Base-by-base conservation (phyloP, 2,113 vertebrate species). In the Ciconia maguari region DNA sequence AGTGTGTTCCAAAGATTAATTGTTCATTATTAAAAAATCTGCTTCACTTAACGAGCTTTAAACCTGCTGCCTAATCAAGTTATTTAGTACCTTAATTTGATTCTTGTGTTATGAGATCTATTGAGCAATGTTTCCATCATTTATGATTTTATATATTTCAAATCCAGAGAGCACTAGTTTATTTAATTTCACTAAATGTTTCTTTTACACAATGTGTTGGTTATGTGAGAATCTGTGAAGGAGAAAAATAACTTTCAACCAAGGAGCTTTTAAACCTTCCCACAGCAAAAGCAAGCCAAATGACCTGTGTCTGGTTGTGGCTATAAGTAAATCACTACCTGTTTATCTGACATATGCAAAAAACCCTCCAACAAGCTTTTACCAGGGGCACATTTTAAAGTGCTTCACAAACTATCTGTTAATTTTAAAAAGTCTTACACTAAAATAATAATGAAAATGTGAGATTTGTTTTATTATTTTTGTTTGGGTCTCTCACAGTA, bases 341-440 rank as follows among this genome's bases (percentile, higher is more conserved):
- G 1, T 75, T 89, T 78, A 78, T 22, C 42, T 62, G 44, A 61
- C 5, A 3, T 21, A 52, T 18, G 6, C 18, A 57, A 83, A 94
- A 18, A 55, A 11, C 0, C 1, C 6, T 68, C 20, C 13, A 76
- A 46, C 1, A 48, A 38, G 1, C 1, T 64, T 60, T 86, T 21
- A 58, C 2, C 5, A 46, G 9, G 4, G 16, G 6, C 9, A 71
- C 0, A n/a, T 83, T 78, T 36, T 51, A 52, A 78, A 70, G 4
- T 24, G 5, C 7, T 76, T 65, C 41, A 74, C 25, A 87, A 80
- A 46, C 1, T 46, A 9, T 9, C 5, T 60, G 6, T 81, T 81
- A 90, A 87, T 55, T 82, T 87, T 71, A 66, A 10, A 64, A 76
- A 48, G 1, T 2, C 14, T 86, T 79, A 26, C 10, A 52, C 2